Conservation (phyloP, 1,140 invertebrate genomes). For the Drosophila ananassae region DNA sequence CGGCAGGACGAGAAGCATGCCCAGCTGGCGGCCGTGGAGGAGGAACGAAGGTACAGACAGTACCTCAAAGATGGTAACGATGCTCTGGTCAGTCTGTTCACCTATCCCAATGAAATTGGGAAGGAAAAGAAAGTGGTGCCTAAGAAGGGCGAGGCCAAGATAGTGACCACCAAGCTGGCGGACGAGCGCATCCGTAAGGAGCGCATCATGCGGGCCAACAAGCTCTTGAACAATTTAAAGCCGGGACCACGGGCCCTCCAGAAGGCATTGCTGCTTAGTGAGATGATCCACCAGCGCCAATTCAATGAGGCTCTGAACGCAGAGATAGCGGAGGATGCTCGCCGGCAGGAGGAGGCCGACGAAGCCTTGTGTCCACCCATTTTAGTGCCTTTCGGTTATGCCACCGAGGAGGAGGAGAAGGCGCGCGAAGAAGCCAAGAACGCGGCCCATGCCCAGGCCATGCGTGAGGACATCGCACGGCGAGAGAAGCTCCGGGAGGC, state of each 20-base stretch:
- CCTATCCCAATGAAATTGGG: constrained; percentile 22
- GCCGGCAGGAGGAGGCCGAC: constrained; percentile 39
- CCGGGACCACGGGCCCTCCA: constrained; percentile 49
- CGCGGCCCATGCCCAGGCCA: background rate
- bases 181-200: constrained; percentile 53
- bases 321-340: constrained; percentile 40
- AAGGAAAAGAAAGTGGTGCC: constrained; percentile 2
- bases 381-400: constrained; percentile 44
- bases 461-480: constrained; percentile 8
- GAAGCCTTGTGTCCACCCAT: constrained; percentile 38
- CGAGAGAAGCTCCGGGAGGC: constrained; percentile 11
- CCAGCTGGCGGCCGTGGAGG: constrained; percentile 44
- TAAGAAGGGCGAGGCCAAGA: constrained; percentile 5
- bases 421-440: background rate
- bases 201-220: constrained; percentile 49
- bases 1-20: constrained; percentile 19
- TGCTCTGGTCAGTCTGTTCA: constrained; percentile 49
- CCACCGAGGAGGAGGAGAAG: constrained; percentile 39
- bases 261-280: constrained; percentile 46
- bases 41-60: constrained; percentile 58
- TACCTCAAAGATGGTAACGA: constrained; percentile 68
- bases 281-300: constrained; percentile 41
- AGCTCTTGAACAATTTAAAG: constrained; percentile 47
- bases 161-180: constrained; percentile 3
- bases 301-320: constrained; percentile 44